These are phyloP conservation scores for Otocyon megalotis DNA, from an alignment of 2,113 vertebrate species.

Conservation along the genomic window DNA sequence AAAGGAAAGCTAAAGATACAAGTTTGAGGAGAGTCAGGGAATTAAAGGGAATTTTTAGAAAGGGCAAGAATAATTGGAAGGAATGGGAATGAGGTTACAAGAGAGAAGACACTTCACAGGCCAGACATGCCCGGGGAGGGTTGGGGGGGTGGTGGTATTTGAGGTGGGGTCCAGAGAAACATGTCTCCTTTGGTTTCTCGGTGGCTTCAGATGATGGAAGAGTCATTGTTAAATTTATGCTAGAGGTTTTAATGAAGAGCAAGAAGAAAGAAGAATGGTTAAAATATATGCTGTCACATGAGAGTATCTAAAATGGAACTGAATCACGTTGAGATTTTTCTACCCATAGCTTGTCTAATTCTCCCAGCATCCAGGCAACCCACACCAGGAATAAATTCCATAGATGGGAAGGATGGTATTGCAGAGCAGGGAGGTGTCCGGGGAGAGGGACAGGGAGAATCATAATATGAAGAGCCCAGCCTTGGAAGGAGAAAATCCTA, in stretches of 20 bases:
- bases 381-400: rapidly evolving
- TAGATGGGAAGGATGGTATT: rapidly evolving
- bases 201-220: background rate
- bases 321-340: background rate
- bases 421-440: rapidly evolving
- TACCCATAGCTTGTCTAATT: no score
- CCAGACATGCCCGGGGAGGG: background rate
- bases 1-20: background rate
- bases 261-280: background rate
- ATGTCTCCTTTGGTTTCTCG: background rate
- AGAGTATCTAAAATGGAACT: background rate
- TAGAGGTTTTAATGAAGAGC: background rate
- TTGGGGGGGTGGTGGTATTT: background rate
- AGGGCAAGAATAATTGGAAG: background rate
- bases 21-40: background rate
- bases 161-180: background rate
- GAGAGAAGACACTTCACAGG: background rate
- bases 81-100: background rate
- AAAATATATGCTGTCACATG: rapidly evolving
- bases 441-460: background rate
- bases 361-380: background rate
- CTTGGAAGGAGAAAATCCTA: background rate
- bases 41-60: background rate
- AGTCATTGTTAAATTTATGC: no score
- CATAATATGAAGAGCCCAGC: background rate